These are phyloP conservation scores for Druon quercuslanigerum DNA, from an alignment of 1,140 invertebrate species.

Conservation along the genomic window DNA sequence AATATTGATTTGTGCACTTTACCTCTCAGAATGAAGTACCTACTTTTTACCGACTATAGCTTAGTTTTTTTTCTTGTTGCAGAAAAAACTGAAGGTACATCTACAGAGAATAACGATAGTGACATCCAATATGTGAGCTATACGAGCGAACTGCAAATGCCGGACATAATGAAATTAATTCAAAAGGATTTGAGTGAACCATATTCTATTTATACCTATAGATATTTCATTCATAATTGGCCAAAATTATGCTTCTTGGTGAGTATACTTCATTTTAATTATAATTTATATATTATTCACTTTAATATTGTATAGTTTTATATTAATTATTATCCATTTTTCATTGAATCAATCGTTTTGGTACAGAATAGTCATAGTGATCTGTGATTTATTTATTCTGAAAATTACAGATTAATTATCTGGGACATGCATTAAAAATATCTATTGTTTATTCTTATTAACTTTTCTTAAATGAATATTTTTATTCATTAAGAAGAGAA, in stretches of 20 bases:
- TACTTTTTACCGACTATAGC: conserved; percentile 26
- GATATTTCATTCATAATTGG: conserved; percentile 99
- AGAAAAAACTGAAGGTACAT: conserved; percentile 61
- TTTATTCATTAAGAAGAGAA: too few species aligned
- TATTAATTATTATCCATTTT: too few species aligned
- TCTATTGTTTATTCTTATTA: too few species aligned
- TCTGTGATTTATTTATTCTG: too few species aligned
- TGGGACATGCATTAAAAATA: too few species aligned
- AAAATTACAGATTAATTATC: too few species aligned
- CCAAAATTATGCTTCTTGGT: conserved; percentile 98
- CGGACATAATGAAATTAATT: conserved; percentile 98
- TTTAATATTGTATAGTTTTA: not conserved
- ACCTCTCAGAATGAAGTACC: not conserved
- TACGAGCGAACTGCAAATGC: conserved; percentile 95
- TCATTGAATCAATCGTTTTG: too few species aligned
- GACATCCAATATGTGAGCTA: conserved; percentile 80
- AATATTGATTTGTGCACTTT: conserved; percentile 5
- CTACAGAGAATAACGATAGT: conserved; percentile 59
- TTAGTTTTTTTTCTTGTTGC: conserved; percentile 44
- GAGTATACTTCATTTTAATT: conserved; percentile 68
- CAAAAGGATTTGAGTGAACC: conserved; percentile 99
- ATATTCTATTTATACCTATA: conserved; percentile 99
- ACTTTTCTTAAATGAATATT: too few species aligned
- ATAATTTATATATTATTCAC: conserved; percentile 36
- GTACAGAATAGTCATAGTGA: too few species aligned